Evolutionary conservation across 2,113 vertebrate species (phyloP).

Genomic region (Pithys albifrons): DNA sequence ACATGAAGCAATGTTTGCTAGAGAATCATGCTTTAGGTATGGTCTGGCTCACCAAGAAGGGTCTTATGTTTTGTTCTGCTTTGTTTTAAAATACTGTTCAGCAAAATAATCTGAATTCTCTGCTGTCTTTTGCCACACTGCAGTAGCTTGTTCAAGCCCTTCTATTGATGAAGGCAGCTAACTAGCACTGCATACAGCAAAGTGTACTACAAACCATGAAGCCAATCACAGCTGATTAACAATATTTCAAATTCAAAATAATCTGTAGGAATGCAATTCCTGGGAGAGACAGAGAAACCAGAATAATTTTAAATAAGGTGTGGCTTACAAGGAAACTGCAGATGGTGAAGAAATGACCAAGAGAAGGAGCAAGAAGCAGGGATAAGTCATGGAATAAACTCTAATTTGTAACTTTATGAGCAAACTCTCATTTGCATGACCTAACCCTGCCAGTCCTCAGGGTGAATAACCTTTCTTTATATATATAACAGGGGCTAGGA

Average conservation of each 20-base stretch:
- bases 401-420: not conserved
- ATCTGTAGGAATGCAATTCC: not conserved
- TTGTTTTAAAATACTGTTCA: not conserved
- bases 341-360: not conserved
- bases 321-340: not conserved
- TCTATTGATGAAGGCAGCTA: not conserved
- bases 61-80: not conserved
- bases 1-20: not conserved
- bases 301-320: not conserved
- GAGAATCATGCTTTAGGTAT: not conserved
- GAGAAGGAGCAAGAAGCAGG: constrained; percentile 36
- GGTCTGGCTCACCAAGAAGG: not conserved
- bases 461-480: not conserved
- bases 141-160: not conserved
- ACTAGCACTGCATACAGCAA: not conserved
- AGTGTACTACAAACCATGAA: not conserved
- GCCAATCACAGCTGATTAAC: not conserved
- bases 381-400: not conserved
- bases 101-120: not conserved
- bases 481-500: not conserved
- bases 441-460: not conserved
- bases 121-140: not conserved
- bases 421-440: not conserved
- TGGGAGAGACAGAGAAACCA: not conserved
- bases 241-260: not conserved